Percentiles rank a stretch among this genome's conserved stretches.
These are phyloP conservation scores for Troides oblongomaculatus DNA, from an alignment of 2,888 invertebrate genomes.

Conservation along the genomic window DNA sequence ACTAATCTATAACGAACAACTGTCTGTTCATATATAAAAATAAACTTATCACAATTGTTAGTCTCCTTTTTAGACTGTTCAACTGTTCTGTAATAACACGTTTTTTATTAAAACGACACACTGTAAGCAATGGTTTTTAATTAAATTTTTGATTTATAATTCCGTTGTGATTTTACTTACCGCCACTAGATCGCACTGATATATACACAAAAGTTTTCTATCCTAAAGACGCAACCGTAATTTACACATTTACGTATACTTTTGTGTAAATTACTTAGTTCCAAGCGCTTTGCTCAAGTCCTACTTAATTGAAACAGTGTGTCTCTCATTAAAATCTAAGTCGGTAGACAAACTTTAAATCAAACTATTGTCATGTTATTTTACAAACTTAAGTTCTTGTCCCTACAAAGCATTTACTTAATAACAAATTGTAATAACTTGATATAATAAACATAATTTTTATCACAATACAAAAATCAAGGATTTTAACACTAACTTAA, in stretches of 20 bases:
- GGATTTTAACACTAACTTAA: no score
- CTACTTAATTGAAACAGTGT: conserved; percentile 30
- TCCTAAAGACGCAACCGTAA: conserved; percentile 4
- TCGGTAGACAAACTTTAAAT: conserved; percentile 10
- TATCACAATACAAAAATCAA: no score
- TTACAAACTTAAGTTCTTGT: conserved; percentile 2
- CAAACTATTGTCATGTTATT: conserved; percentile 13
- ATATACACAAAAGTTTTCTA: conserved; percentile 10
- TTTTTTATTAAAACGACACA: background rate
- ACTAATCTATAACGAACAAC: conserved; percentile 42
- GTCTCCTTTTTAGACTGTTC: background rate
- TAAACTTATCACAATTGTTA: background rate
- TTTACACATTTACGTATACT: conserved; percentile 23
- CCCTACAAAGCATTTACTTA: no score
- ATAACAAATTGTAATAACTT: no score
- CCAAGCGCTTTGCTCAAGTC: conserved; percentile 28
- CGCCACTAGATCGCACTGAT: conserved; percentile 28
- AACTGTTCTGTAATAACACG: background rate
- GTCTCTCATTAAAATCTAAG: conserved; percentile 24
- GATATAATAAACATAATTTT: no score
- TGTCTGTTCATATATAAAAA: background rate
- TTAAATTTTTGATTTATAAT: background rate
- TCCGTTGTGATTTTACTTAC: conserved; percentile 14
- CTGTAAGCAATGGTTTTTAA: background rate
- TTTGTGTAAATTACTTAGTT: conserved; percentile 27